A percentile compares a stretch with the other conserved stretches of the same genome.
Evolutionary conservation across 92 coral and sea anemone species (phyloP).

Genomic region (Heteractis magnifica): DNA sequence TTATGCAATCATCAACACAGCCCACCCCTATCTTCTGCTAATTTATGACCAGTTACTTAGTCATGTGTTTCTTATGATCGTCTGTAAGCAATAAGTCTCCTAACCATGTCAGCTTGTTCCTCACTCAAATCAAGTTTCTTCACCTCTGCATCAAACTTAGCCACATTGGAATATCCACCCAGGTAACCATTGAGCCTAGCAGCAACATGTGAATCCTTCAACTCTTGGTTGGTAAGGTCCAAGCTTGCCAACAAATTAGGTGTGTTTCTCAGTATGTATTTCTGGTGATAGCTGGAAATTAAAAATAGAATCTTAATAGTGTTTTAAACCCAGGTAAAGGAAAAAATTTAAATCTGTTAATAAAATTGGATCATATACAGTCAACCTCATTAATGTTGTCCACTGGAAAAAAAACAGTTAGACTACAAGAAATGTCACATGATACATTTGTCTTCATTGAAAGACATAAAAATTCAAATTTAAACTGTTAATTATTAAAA

Average conservation of each 20-base stretch:
- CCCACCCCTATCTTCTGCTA: neutral
- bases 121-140: constrained; percentile 59
- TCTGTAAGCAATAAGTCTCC: constrained; percentile 45
- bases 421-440: too few relatives aligned
- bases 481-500: too few relatives aligned
- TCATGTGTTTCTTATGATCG: neutral
- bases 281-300: constrained; percentile 81
- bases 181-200: constrained; percentile 88
- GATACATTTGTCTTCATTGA: too few relatives aligned
- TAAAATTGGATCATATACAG: too few relatives aligned
- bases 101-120: constrained; percentile 62
- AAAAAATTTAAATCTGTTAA: too few relatives aligned
- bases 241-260: constrained; percentile 61
- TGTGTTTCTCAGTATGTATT: constrained; percentile 70
- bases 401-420: too few relatives aligned
- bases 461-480: too few relatives aligned
- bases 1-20: too few relatives aligned
- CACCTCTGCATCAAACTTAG: constrained; percentile 65
- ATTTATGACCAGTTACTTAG: too few relatives aligned
- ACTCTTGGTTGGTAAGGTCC: constrained; percentile 65
- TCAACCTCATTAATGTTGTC: too few relatives aligned
- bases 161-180: constrained; percentile 62
- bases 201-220: constrained; percentile 76
- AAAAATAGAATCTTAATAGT: too few relatives aligned
- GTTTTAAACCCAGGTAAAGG: too few relatives aligned